Base-by-base conservation (phyloP, 2,797 vertebrate species). In the Betta splendens region DNA sequence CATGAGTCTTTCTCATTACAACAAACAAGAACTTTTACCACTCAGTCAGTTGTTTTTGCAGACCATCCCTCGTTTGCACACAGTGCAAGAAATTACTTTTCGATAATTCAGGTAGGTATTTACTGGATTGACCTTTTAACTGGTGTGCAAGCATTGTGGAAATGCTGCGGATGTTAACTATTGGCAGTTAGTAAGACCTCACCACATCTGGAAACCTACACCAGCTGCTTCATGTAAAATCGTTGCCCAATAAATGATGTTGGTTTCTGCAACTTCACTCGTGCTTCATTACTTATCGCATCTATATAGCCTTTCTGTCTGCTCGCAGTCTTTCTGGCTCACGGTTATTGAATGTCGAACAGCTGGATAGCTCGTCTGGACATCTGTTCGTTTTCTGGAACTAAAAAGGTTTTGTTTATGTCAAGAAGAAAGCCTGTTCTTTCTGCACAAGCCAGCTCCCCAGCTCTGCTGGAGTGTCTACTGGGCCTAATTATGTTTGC, bases 261-360 rank as follows among this genome's bases (percentile, higher is more conserved):
- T 23, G 16, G 21, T 53, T 7, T 47, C 32, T 50, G 36, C 22
- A 21, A 28, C 22, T 25, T 52, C 9, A n/a, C 40, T 43, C 59
- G 32, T 18, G 17, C 16, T 45, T 59, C 16, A 32, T 50, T 42
- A 13, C 46, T 64, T 54, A 75, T 61, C 20, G 59, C 64, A 33
- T 29, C 39, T 15, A 29, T 42, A 31, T 31, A 31, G 25, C 9
- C 54, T 47, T 63, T 46, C 39, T 29, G 31, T 51, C 31, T 20
- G 38, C 61, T 8, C 7, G n/a, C 45, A 7, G 6, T 74, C 28
- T 42, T 44, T 64, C 49, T 72, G 64, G 87, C 86, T 78, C 83
- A 85, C 74, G 67, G 78, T 84, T 81, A 89, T 89, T 83, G 68
- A 39, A 73, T 90, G 81, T 84, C 80, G 68, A 85, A 82, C 86